Evolutionary conservation across 2,888 invertebrate species (phyloP).

Genomic region (Clunio marinus): DNA sequence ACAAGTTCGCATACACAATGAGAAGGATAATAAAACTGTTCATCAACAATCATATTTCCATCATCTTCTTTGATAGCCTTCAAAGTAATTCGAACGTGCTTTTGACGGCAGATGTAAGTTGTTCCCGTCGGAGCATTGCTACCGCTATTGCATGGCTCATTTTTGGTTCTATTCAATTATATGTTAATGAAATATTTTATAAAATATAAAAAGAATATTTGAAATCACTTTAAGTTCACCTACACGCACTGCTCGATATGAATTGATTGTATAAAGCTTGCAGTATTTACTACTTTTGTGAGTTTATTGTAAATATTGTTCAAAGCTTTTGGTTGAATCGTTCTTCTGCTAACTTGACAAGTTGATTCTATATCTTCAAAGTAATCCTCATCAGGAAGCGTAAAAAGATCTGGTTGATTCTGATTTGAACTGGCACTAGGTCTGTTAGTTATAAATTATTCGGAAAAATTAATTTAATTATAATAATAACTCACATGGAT

Average conservation of each 20-base stretch:
- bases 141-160: not conserved
- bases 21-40: constrained; percentile 24
- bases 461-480: no score
- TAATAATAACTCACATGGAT: no score
- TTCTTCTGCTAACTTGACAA: constrained; percentile 16
- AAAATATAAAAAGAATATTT: not conserved
- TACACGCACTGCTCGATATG: constrained; percentile 25
- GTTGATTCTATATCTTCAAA: constrained; percentile 24
- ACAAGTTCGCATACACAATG: constrained; percentile 31
- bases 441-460: no score
- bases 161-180: not conserved
- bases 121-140: not conserved
- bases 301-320: constrained; percentile 34
- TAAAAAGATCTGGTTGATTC: not conserved
- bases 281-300: constrained; percentile 23
- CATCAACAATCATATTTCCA: constrained; percentile 16
- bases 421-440: no score
- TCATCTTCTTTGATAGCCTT: constrained; percentile 11
- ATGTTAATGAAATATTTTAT: not conserved
- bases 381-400: constrained; percentile 6
- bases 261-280: constrained; percentile 19
- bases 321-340: constrained; percentile 25
- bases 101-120: constrained; percentile 24
- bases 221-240: not conserved
- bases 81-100: constrained; percentile 13